Evolutionary conservation across 2,113 vertebrate genomes (phyloP).

Genomic region (Ochotona curzoniae): DNA sequence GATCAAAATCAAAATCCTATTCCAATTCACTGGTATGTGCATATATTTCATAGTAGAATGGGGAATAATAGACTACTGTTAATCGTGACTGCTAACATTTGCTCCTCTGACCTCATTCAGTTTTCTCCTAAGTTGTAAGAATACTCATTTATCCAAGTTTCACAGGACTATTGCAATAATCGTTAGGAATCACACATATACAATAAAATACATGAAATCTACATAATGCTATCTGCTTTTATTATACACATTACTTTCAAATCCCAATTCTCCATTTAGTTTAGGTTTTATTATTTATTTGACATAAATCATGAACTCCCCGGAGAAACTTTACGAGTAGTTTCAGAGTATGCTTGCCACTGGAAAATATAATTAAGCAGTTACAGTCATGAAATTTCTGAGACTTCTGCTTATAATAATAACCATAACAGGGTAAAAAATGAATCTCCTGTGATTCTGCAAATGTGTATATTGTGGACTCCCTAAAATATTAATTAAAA

Average conservation of each 20-base stretch:
- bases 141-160: background rate
- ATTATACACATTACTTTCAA: constrained; percentile 55
- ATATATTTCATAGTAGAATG: background rate
- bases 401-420: constrained; percentile 65
- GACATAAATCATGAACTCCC: constrained; percentile 58
- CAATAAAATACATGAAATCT: background rate
- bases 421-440: constrained; percentile 61
- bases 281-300: constrained; percentile 53
- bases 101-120: background rate
- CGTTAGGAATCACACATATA: background rate
- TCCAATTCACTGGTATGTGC: background rate
- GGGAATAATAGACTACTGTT: background rate
- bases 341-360: constrained; percentile 49
- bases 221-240: background rate
- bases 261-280: constrained; percentile 24
- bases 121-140: constrained; percentile 3
- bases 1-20: background rate
- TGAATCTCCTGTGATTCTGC: constrained; percentile 15
- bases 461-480: constrained; percentile 43
- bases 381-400: constrained; percentile 67
- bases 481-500: constrained; percentile 68
- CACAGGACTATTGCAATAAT: background rate
- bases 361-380: constrained; percentile 64
- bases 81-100: background rate
- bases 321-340: constrained; percentile 54